phyloP scores from a whole-genome alignment of 2,797 vertebrate genomes.

The Micropoecilia bifurca region DNA sequence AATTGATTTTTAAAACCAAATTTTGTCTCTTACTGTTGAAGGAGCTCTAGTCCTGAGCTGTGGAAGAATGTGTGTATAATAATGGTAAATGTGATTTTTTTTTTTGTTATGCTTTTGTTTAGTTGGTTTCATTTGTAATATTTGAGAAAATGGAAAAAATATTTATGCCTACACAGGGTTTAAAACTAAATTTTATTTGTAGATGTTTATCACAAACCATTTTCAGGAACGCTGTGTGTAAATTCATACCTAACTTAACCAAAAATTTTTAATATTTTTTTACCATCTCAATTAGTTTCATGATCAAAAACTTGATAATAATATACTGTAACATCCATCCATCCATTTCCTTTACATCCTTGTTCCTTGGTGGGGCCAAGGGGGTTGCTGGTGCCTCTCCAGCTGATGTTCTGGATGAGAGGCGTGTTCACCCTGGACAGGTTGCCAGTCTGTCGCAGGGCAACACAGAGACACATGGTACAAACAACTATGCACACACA shows the following conservation, averaged over 20 bases:
- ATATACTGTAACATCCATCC: too few relatives aligned
- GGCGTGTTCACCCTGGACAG: too few relatives aligned
- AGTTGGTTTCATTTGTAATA: background rate
- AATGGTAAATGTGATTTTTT: background rate
- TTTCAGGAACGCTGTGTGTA: background rate
- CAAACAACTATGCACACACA: too few relatives aligned
- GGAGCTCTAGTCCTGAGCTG: background rate
- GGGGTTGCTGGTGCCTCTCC: too few relatives aligned
- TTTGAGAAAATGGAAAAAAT: background rate
- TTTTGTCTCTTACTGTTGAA: background rate
- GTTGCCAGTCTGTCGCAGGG: too few relatives aligned
- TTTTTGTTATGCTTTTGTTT: background rate
- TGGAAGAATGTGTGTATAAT: background rate
- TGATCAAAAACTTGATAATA: too few relatives aligned
- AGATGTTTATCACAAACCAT: background rate
- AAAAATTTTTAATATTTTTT: too few relatives aligned
- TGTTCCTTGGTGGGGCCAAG: too few relatives aligned
- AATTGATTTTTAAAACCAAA: background rate
- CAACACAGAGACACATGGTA: too few relatives aligned
- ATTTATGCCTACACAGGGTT: background rate
- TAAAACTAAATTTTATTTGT: background rate
- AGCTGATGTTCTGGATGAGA: too few relatives aligned
- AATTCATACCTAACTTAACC: background rate
- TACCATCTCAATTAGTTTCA: too few relatives aligned
- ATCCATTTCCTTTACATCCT: too few relatives aligned